phyloP scores from a whole-genome alignment of 2,797 vertebrate species.

The Schizothorax lantsangensis region DNA sequence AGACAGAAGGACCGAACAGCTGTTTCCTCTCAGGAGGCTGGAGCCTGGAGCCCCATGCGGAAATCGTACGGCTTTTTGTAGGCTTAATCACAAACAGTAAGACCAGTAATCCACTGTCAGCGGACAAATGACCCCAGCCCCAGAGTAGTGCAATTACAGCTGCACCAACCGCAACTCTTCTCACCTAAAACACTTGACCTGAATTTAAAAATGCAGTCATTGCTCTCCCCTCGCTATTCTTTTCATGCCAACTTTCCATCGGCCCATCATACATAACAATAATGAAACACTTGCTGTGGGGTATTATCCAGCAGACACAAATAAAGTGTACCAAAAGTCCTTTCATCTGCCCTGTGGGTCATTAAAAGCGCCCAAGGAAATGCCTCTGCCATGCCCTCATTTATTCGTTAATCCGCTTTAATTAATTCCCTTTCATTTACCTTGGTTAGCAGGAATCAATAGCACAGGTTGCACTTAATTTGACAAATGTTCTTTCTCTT shows the following conservation, averaged over 20 bases:
- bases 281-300: conserved; percentile 34
- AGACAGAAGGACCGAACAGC: conserved; percentile 62
- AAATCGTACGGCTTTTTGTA: conserved; percentile 54
- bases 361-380: conserved; percentile 71
- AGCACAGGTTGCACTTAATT: conserved; percentile 80
- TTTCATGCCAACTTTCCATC: conserved; percentile 42
- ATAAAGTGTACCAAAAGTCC: conserved; percentile 53
- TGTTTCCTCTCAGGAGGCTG: conserved; percentile 63
- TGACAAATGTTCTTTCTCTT: conserved; percentile 79
- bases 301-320: conserved; percentile 61
- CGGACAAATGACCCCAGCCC: conserved; percentile 60
- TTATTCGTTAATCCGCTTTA: conserved; percentile 82
- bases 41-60: conserved; percentile 30
- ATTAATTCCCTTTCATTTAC: conserved; percentile 81
- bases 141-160: conserved; percentile 59
- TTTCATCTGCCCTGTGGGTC: conserved; percentile 68
- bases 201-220: conserved; percentile 55
- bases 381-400: conserved; percentile 72
- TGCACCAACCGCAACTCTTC: conserved; percentile 47
- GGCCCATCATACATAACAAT: conserved; percentile 35
- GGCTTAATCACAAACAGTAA: conserved; percentile 60
- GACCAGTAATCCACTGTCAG: conserved; percentile 57
- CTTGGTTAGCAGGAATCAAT: conserved; percentile 81
- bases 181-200: conserved; percentile 49
- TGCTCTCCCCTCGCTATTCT: conserved; percentile 32